Conservation (phyloP, 2,113 vertebrate genomes). For the Enhydra lutris region DNA sequence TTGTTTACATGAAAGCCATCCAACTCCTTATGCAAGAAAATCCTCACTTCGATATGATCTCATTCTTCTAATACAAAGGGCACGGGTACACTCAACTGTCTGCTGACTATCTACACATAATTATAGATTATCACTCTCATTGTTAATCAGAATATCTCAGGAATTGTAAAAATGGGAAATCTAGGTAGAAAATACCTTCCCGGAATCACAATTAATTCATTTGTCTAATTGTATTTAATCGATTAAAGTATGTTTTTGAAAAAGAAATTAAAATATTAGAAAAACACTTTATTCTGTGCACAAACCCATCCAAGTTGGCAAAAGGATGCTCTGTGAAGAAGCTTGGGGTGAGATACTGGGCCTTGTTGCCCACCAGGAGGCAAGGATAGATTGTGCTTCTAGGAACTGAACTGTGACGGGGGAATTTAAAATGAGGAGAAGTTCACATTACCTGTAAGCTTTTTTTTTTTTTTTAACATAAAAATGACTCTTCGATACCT, state of each 20-base stretch:
- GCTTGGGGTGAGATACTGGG: neutral
- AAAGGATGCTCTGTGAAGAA: neutral
- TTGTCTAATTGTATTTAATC: neutral
- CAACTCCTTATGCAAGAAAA: neutral
- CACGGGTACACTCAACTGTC: neutral
- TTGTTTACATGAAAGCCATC: neutral
- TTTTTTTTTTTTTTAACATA: neutral
- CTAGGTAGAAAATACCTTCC: neutral
- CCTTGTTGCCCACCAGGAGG: neutral
- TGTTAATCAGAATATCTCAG: neutral
- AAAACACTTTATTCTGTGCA: neutral
- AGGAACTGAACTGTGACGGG: neutral
- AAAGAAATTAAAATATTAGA: neutral
- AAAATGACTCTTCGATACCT: neutral
- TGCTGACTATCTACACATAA: neutral
- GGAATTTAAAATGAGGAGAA: neutral
- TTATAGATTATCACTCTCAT: neutral
- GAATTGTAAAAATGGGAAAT: neutral
- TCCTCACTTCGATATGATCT: neutral
- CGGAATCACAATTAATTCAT: neutral
- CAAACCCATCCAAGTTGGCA: neutral
- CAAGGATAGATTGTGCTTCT: neutral
- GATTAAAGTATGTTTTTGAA: neutral
- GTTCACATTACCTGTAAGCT: neutral
- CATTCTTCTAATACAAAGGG: neutral